phyloP scores from a whole-genome alignment of 2,888 invertebrate species.

The Hartigia nigra region DNA sequence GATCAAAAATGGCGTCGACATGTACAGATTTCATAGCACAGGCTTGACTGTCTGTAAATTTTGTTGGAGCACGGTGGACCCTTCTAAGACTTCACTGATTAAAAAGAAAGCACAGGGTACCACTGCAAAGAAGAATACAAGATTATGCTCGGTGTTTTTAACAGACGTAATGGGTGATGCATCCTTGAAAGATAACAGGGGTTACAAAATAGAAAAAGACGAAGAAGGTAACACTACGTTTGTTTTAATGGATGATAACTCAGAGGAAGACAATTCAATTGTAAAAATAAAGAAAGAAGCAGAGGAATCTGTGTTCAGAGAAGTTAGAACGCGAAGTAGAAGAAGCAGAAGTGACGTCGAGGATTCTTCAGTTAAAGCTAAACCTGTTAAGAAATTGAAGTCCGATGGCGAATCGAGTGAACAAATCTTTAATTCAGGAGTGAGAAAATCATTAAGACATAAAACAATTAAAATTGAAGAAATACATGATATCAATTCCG shows the following conservation, averaged over 20 bases:
- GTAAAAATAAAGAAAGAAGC: constrained; percentile 9
- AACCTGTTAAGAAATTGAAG: background rate
- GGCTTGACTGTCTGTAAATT: constrained; percentile 52
- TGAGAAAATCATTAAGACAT: background rate
- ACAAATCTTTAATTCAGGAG: background rate
- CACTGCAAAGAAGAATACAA: constrained; percentile 33
- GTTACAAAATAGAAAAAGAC: constrained; percentile 41
- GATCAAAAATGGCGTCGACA: constrained; percentile 40
- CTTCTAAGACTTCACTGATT: constrained; percentile 17
- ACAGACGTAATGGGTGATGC: constrained; percentile 48
- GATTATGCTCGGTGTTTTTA: constrained; percentile 53
- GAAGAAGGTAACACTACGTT: constrained; percentile 38
- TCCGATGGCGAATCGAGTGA: background rate
- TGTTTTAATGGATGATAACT: constrained; percentile 40
- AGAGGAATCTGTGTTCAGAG: constrained; percentile 16
- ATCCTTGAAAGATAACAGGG: constrained; percentile 20
- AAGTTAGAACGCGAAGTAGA: constrained; percentile 8
- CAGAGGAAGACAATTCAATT: constrained; percentile 26
- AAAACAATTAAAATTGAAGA: background rate
- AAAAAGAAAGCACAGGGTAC: constrained; percentile 25
- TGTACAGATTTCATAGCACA: constrained; percentile 50
- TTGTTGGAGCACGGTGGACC: constrained; percentile 53
- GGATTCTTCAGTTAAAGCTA: background rate
- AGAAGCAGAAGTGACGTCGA: constrained; percentile 17
- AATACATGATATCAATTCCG: background rate